These are phyloP conservation scores for Antennarius maculatus DNA, from an alignment of 2,797 vertebrate species.

Conservation along the genomic window DNA sequence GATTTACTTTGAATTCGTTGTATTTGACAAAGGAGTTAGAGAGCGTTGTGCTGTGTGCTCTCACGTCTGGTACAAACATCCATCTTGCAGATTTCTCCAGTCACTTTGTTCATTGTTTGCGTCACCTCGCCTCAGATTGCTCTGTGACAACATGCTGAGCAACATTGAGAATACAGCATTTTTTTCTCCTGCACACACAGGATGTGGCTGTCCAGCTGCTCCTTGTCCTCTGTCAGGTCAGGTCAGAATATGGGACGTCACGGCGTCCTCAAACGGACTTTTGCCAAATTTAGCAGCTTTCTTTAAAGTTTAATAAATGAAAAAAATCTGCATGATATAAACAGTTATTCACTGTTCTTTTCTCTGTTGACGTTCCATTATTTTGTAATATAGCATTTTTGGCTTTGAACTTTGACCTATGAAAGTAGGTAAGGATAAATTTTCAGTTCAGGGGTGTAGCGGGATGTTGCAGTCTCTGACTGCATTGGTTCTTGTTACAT, in stretches of 20 bases:
- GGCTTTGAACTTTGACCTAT: too few relatives aligned
- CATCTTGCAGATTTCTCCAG: constrained; percentile 20
- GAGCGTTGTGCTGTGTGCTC: not conserved
- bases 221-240: constrained; percentile 13
- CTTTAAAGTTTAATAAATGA: not conserved
- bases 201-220: constrained; percentile 60
- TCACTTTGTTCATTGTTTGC: constrained; percentile 8
- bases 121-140: not conserved
- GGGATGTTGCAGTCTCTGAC: too few relatives aligned
- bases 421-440: too few relatives aligned
- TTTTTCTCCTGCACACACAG: constrained; percentile 22
- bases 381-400: too few relatives aligned
- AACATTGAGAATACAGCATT: constrained; percentile 32
- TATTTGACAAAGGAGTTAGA: not conserved
- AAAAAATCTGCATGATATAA: not conserved
- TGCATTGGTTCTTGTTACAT: too few relatives aligned
- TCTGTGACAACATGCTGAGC: constrained; percentile 38
- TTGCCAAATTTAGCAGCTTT: constrained; percentile 16
- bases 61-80: constrained; percentile 21
- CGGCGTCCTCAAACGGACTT: constrained; percentile 21
- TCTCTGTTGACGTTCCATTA: not conserved
- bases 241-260: constrained; percentile 14
- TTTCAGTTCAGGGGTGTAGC: too few relatives aligned
- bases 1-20: too few relatives aligned
- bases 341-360: not conserved